Percentiles rank a stretch among this genome's conserved stretches.
phyloP scores from a whole-genome alignment of 2,113 vertebrate species.

The Diadophis punctatus region DNA sequence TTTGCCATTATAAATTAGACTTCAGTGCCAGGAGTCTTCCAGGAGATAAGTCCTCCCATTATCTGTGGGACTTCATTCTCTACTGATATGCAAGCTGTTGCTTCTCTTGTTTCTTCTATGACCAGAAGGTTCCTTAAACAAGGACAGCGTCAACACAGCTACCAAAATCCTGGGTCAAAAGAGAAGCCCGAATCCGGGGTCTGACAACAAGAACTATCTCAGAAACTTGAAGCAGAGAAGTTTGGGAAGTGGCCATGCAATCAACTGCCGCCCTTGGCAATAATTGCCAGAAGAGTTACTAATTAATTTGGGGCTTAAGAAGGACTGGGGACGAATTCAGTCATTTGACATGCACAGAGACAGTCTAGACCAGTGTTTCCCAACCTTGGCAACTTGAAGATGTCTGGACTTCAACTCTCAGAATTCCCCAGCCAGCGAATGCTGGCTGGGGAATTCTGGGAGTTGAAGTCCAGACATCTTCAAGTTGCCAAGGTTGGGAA shows the following conservation, averaged over 20 bases:
- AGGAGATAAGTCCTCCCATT: neutral
- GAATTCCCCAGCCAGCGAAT: too few relatives aligned
- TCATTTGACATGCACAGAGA: neutral
- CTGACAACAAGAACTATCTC: neutral
- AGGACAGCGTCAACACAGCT: neutral
- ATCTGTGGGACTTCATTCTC: neutral
- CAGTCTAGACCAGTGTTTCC: too few relatives aligned
- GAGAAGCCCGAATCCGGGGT: neutral
- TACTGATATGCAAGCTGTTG: neutral
- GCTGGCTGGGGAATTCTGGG: too few relatives aligned
- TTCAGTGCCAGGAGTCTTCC: neutral
- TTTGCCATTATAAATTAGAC: neutral
- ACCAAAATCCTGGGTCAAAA: neutral
- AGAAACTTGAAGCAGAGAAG: neutral
- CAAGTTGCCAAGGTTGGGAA: too few relatives aligned
- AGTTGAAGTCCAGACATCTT: too few relatives aligned
- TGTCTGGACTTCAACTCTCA: too few relatives aligned
- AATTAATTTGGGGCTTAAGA: neutral
- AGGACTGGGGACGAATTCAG: neutral
- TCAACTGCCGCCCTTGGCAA: neutral
- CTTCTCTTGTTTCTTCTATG: neutral
- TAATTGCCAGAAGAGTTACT: neutral
- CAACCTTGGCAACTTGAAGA: too few relatives aligned
- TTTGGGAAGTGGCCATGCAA: neutral
- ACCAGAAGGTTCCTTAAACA: neutral